Evolutionary conservation across 2,113 vertebrate species (phyloP).

Genomic region (Smithornis capensis): DNA sequence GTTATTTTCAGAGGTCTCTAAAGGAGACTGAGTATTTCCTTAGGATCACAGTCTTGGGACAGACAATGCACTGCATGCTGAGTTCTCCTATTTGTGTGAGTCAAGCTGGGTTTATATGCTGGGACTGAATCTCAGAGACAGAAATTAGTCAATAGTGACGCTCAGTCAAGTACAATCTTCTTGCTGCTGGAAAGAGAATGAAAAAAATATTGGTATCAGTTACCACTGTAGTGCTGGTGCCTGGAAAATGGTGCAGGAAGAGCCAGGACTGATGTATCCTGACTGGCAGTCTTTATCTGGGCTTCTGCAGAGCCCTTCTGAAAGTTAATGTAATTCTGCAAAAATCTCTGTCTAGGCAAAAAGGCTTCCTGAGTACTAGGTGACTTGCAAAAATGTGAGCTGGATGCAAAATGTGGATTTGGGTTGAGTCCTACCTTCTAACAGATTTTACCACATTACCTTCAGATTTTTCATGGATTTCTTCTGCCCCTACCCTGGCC

Average conservation of each 20-base stretch:
- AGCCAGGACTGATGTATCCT: neutral
- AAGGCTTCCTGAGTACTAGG: neutral
- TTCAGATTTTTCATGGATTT: neutral
- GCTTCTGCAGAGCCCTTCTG: neutral
- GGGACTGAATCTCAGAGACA: neutral
- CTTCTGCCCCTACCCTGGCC: neutral
- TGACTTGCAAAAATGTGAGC: neutral
- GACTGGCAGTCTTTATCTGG: neutral
- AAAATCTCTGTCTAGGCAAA: neutral
- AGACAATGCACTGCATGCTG: neutral
- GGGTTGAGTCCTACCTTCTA: neutral
- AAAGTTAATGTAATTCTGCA: neutral
- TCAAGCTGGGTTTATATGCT: neutral
- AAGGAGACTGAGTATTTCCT: neutral
- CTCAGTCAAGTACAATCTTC: neutral
- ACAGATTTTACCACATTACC: neutral
- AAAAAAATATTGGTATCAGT: neutral
- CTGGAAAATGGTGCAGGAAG: neutral
- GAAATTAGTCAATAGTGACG: neutral
- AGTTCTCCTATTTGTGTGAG: neutral
- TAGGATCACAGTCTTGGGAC: neutral
- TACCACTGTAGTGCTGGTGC: neutral
- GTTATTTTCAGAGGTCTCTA: neutral
- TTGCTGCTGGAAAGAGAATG: neutral
- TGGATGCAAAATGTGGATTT: neutral